A percentile compares a stretch with the other conserved stretches of the same genome.
These are phyloP conservation scores for Hypotaenidia philippensis DNA, from an alignment of 2,797 vertebrate genomes.

Conservation along the genomic window DNA sequence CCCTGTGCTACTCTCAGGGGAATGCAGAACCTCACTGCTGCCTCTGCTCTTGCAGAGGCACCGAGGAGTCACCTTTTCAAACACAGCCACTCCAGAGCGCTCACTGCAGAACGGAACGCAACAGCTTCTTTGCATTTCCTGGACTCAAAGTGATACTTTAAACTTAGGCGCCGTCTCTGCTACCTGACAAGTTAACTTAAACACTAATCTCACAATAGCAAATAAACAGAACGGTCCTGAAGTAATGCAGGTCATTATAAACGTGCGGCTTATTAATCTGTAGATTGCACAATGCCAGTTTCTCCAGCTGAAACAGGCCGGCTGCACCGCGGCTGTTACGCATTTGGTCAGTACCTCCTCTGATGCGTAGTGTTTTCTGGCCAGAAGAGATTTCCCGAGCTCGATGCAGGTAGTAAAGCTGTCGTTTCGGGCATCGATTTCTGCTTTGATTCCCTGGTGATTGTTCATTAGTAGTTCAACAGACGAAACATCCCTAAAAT, in stretches of 20 bases:
- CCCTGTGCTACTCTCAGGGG: neutral
- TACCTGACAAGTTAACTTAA: neutral
- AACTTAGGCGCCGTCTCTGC: neutral
- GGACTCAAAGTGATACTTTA: neutral
- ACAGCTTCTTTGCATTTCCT: neutral
- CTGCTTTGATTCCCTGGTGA: conserved; percentile 97
- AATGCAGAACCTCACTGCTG: neutral
- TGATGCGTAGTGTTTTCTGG: conserved; percentile 93
- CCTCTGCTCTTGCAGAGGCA: neutral
- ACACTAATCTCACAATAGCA: neutral
- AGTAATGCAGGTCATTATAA: neutral
- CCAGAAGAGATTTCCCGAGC: conserved; percentile 94
- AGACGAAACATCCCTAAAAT: conserved; percentile 92
- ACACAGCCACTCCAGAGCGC: neutral
- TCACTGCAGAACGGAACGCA: neutral
- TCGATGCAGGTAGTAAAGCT: conserved; percentile 96
- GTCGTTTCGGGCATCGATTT: conserved; percentile 96
- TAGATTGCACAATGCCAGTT: neutral
- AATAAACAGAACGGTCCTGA: neutral
- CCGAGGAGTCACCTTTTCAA: neutral
- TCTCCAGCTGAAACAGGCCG: neutral
- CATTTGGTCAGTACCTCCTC: conserved; percentile 85
- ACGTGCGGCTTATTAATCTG: neutral
- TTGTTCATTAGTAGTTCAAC: conserved; percentile 99
- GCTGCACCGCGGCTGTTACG: neutral